A percentile compares a stretch with the other conserved stretches of the same genome.
Evolutionary conservation across 92 coral and sea anemone species (phyloP).

Genomic region (Zoanthus sociatus): DNA sequence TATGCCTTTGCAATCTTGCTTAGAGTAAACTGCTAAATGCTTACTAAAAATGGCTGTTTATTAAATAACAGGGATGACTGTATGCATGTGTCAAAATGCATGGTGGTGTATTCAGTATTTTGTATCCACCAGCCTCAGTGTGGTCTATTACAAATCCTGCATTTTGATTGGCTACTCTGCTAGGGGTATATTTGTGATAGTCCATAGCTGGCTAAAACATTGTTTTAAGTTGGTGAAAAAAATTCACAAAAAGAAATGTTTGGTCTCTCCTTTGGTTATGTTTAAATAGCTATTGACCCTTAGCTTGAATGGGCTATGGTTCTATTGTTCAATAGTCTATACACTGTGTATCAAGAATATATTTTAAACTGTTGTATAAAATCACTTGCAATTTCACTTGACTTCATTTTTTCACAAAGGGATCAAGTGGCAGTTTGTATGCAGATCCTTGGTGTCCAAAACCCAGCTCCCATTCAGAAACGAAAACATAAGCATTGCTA

Average conservation of each 20-base stretch:
- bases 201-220: conserved; percentile 5
- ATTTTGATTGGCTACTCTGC: not conserved
- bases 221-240: not conserved
- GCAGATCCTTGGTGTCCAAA: conserved; percentile 9
- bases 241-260: conserved; percentile 5
- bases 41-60: not conserved
- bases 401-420: conserved; percentile 3
- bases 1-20: conserved; percentile 8
- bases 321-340: conserved; percentile 3
- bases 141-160: conserved; percentile 2
- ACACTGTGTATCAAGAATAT: not conserved
- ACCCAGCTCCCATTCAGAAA: conserved; percentile 9
- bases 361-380: not conserved
- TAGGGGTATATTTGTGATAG: conserved; percentile 4
- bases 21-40: conserved; percentile 7
- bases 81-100: conserved; percentile 7
- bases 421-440: conserved; percentile 8
- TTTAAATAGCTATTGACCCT: conserved; percentile 6
- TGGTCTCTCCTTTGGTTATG: conserved; percentile 2
- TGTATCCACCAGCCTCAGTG: conserved; percentile 7
- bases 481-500: conserved; percentile 4
- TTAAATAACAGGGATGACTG: conserved; percentile 4
- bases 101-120: conserved; percentile 7
- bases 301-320: conserved; percentile 9
- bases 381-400: conserved; percentile 1